Evolutionary conservation across 1,140 invertebrate species (phyloP).

Genomic region (Homarus americanus): DNA sequence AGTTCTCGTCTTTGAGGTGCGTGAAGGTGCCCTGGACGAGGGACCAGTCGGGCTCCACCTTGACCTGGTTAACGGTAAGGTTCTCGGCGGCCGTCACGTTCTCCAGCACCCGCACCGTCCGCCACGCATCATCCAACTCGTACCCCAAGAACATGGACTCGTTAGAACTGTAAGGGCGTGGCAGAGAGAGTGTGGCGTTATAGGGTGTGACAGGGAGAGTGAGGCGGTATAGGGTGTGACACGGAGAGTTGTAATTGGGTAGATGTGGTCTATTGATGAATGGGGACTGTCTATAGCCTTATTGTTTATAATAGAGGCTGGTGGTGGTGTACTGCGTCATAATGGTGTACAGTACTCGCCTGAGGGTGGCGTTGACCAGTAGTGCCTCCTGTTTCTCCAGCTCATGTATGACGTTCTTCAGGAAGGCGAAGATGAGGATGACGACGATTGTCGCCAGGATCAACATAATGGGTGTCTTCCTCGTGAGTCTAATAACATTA

Average conservation of each 20-base stretch:
- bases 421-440: neutral
- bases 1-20: conserved; percentile 47
- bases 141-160: conserved; percentile 4
- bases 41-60: conserved; percentile 26
- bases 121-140: conserved; percentile 7
- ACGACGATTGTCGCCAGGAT: conserved; percentile 2
- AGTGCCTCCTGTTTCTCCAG: conserved; percentile 41
- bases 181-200: neutral
- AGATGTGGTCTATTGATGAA: no score
- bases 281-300: no score
- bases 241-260: no score
- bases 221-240: no score
- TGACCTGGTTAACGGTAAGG: neutral
- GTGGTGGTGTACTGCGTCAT: no score
- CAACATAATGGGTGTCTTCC: neutral
- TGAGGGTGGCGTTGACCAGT: conserved; percentile 40
- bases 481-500: neutral
- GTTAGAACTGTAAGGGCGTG: conserved; percentile 11
- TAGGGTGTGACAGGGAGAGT: no score
- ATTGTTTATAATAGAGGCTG: no score
- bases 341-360: no score
- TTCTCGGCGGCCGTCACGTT: conserved; percentile 7
- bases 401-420: conserved; percentile 5
- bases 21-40: conserved; percentile 27
- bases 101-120: neutral